Conservation (phyloP, 2,113 vertebrate genomes). For the Rutilus rutilus region DNA sequence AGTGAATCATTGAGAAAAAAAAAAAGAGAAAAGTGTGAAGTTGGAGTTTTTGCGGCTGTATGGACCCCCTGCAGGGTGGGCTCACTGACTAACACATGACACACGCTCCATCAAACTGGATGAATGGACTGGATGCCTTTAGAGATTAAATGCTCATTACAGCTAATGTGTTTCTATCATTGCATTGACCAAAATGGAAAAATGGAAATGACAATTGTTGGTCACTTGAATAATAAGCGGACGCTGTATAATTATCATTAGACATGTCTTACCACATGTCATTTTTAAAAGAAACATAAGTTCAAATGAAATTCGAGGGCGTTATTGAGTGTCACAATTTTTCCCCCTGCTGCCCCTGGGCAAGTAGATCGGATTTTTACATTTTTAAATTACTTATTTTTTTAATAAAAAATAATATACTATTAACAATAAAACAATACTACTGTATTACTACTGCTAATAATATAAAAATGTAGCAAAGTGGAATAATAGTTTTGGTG, state of each 20-base stretch:
- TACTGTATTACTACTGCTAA: background rate
- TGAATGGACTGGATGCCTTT: constrained; percentile 12
- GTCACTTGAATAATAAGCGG: constrained; percentile 33
- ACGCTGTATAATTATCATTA: constrained; percentile 12
- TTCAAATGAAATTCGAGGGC: background rate
- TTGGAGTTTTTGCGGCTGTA: constrained; percentile 12
- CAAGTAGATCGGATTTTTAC: background rate
- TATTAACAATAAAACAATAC: background rate
- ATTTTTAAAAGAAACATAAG: background rate
- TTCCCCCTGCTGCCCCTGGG: background rate
- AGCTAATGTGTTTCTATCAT: background rate
- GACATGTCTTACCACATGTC: background rate
- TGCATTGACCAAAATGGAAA: constrained; percentile 1
- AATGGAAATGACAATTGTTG: constrained; percentile 20
- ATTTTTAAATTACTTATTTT: background rate
- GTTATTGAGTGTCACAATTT: background rate
- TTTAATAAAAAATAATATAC: background rate
- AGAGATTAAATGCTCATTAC: constrained; percentile 36
- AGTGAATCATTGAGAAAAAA: constrained; percentile 5
- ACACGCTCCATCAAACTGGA: constrained; percentile 9
- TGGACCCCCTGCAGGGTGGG: constrained; percentile 20
- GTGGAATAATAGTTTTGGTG: background rate
- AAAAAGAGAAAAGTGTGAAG: constrained; percentile 15
- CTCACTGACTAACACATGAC: constrained; percentile 39
- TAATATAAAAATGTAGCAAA: background rate